A percentile compares a stretch with the other conserved stretches of the same genome.
Evolutionary conservation across 2,797 vertebrate species (phyloP).

Genomic region (Peromyscus aztecus): DNA sequence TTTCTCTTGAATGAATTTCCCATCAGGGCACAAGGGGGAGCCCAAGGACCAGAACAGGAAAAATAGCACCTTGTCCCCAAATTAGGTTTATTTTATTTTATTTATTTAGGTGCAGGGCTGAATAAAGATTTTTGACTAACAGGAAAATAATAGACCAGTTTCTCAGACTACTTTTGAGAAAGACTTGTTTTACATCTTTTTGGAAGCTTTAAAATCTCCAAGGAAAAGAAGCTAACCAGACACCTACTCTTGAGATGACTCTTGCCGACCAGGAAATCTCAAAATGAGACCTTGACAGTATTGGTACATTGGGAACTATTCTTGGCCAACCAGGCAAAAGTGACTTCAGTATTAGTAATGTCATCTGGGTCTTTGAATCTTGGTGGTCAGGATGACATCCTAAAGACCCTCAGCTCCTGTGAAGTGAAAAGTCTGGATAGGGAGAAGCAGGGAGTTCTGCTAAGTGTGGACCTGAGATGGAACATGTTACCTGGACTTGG

Average conservation of each 20-base stretch:
- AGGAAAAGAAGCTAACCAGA: conserved; percentile 23
- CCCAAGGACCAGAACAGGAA: conserved; percentile 59
- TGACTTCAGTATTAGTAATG: background rate
- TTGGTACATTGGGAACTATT: background rate
- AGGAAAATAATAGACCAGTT: conserved; percentile 30
- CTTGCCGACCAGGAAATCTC: background rate
- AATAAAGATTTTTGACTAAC: conserved; percentile 60
- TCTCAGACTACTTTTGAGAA: conserved; percentile 58
- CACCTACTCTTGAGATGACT: background rate
- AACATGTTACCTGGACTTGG: background rate
- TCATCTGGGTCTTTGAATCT: background rate
- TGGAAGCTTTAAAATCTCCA: conserved; percentile 38
- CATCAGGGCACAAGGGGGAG: conserved; percentile 75
- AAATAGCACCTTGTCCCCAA: background rate
- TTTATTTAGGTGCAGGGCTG: background rate
- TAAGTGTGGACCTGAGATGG: background rate
- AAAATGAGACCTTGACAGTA: background rate
- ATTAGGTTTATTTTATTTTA: background rate
- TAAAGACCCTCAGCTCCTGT: background rate
- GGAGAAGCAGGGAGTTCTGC: background rate
- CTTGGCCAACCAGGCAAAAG: background rate
- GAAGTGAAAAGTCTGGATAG: background rate
- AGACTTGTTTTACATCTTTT: background rate
- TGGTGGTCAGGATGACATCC: conserved; percentile 18
- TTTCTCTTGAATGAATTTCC: conserved; percentile 60